Evolutionary conservation across 2,888 invertebrate species (phyloP).

Genomic region (Lymantria dispar): DNA sequence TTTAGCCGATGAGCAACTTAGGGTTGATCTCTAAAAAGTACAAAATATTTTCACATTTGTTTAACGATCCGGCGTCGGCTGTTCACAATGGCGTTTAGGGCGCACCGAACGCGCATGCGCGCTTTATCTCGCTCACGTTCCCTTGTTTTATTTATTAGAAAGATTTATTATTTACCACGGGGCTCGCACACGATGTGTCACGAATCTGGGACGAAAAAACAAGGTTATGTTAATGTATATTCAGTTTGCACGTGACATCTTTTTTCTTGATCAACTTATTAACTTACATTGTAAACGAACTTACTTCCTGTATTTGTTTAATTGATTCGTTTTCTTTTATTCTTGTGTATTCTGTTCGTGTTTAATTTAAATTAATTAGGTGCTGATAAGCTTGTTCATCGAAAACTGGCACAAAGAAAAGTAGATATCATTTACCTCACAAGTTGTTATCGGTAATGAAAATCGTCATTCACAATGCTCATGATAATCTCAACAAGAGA

Average conservation of each 20-base stretch:
- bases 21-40: conserved; percentile 52
- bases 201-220: conserved; percentile 75
- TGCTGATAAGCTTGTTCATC: conserved; percentile 3
- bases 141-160: conserved; percentile 82
- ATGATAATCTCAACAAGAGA: not conserved
- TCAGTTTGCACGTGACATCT: conserved; percentile 67
- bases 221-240: conserved; percentile 73
- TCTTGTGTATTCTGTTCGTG: conserved; percentile 22
- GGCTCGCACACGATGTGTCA: conserved; percentile 80
- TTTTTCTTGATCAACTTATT: conserved; percentile 52
- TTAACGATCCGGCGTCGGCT: conserved; percentile 72
- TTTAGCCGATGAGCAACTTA: not conserved
- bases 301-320: conserved; percentile 39
- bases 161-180: conserved; percentile 80
- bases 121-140: conserved; percentile 79
- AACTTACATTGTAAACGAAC: conserved; percentile 42
- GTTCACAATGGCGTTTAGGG: conserved; percentile 72
- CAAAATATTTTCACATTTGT: conserved; percentile 77
- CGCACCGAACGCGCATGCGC: conserved; percentile 77
- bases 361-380: conserved; percentile 13
- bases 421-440: not conserved
- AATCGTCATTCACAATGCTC: conserved; percentile 21
- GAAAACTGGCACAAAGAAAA: not conserved
- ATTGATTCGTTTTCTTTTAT: conserved; percentile 32
- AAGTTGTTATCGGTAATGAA: not conserved